Evolutionary conservation across 2,113 vertebrate genomes (phyloP).

Genomic region (Gambusia holbrooki): DNA sequence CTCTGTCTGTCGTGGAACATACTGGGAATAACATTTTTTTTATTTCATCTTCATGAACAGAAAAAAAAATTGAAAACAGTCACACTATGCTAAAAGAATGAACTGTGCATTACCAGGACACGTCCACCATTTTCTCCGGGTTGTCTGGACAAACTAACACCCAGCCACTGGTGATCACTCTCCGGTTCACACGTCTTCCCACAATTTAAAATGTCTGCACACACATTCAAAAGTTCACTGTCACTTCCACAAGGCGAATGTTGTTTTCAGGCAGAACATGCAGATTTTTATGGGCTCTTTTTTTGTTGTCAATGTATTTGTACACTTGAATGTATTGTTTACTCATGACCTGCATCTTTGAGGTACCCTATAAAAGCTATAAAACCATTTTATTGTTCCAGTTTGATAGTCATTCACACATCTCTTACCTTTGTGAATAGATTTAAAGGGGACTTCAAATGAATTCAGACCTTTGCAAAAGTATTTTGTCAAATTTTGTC

Average conservation of each 20-base stretch:
- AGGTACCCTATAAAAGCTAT: no score
- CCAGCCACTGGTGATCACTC: slow-evolving; percentile 93
- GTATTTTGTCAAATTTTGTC: no score
- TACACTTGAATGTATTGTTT: no score
- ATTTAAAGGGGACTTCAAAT: no score
- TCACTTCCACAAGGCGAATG: not conserved
- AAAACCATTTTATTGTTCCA: no score
- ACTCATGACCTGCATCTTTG: not conserved
- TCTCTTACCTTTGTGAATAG: no score
- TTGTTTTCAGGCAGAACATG: no score
- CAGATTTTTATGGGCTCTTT: no score
- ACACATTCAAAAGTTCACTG: not conserved
- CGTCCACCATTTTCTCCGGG: slow-evolving; percentile 80
- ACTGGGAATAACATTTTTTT: not conserved
- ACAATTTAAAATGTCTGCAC: slow-evolving; percentile 81
- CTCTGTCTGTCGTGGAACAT: not conserved
- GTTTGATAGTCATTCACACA: no score
- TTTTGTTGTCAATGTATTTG: not conserved
- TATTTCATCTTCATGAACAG: not conserved
- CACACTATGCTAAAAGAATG: not conserved
- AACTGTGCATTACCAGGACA: slow-evolving; percentile 81
- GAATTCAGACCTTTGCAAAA: no score
- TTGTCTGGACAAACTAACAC: slow-evolving; percentile 92
- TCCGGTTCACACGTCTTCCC: slow-evolving; percentile 90
- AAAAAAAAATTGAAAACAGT: not conserved